These are phyloP conservation scores for Yponomeuta cagnagella DNA, from an alignment of 2,888 invertebrate genomes.

Conservation along the genomic window DNA sequence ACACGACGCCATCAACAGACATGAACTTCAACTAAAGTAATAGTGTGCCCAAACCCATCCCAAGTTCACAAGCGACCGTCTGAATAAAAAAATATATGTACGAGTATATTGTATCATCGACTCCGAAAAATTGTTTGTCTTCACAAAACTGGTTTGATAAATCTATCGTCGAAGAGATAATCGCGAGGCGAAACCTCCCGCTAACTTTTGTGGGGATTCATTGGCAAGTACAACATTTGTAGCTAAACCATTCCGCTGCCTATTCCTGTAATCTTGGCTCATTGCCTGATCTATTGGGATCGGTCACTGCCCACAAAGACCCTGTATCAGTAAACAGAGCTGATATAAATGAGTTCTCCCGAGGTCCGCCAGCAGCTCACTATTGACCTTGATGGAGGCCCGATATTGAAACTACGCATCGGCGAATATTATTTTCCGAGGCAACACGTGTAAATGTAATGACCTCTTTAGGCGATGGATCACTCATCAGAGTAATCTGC, in stretches of 20 bases:
- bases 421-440: constrained; percentile 24
- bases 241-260: not conserved
- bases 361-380: constrained; percentile 22
- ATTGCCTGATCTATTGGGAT: constrained; percentile 14
- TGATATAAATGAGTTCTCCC: not conserved
- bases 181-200: not conserved
- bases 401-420: constrained; percentile 26
- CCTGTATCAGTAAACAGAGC: constrained; percentile 8
- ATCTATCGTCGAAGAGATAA: not conserved
- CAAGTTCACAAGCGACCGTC: not conserved
- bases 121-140: not conserved
- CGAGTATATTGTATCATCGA: not conserved
- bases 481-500: constrained; percentile 3
- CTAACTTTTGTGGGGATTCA: not conserved
- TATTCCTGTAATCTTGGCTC: constrained; percentile 8
- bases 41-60: not conserved
- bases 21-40: not conserved
- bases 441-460: constrained; percentile 26
- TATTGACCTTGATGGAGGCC: constrained; percentile 27
- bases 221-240: constrained; percentile 6
- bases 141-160: not conserved
- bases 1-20: not conserved
- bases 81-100: not conserved
- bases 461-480: constrained; percentile 30
- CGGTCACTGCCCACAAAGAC: not conserved